Evolutionary conservation across 2,113 vertebrate species (phyloP), one percentile per base, ranked within the genome.

Genomic region (Butorides virescens): DNA sequence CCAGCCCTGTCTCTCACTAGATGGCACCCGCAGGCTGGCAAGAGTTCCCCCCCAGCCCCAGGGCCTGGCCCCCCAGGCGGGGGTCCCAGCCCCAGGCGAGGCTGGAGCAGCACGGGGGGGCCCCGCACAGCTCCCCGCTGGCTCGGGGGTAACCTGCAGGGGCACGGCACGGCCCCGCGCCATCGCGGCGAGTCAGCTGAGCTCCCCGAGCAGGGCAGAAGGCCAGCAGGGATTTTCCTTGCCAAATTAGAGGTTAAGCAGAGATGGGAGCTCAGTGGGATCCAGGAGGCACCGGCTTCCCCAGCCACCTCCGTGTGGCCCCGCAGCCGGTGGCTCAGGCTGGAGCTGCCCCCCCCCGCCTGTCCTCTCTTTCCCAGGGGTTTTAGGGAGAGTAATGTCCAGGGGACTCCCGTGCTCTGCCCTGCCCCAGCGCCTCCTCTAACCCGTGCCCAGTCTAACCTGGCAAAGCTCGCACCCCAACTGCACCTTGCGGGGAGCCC

Each of bases 211-310:
- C 88, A 93, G 92, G 95, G 92, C 96, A 97, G 95, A 30, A 85
- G 91, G 95, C 92, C 91, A 94, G 82, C 78, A 52, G 92, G 94
- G 96, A 94, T 95, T 94, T 94, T 82, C 79, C 27, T 79, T 96
- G 94, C 95, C 96, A 93, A 95, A 86, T 55, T 20, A 73, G 92
- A 92, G 75, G 92, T 96, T 90, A 94, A 92, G 91, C 78, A 75
- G 95, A 68, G 91, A 92, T 87, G 85, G 78, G 92, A 94, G 63
- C 63, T 90, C 5, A 11, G 66, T 67, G 94, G 71, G 95, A 91
- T 91, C 55, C 73, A 32, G 87, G 92, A 95, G 93, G 84, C 81
- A 93, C 84, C 3, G 1, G 68, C 95, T 95, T 92, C 66, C 66
- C 74, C 74, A 29, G 47, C 66, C 20, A 16, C 77, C 53, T 75